Base-by-base conservation (phyloP, 2,888 invertebrate genomes). In the Sminthurinus aureus region DNA sequence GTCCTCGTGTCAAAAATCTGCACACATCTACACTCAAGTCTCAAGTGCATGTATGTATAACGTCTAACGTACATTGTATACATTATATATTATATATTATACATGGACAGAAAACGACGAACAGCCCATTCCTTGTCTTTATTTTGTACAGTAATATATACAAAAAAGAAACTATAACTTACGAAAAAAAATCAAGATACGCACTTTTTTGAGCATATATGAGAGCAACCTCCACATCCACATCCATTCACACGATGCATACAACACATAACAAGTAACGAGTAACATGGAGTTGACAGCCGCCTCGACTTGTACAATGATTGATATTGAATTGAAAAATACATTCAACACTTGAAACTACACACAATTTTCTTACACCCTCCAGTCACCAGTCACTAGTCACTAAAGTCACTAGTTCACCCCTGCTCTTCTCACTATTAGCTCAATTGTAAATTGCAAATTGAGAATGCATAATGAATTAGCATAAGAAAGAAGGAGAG, bases 1-100 rank as follows among this genome's bases (percentile, higher is more conserved):
- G 58, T 66, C 22, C 52, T 64, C 78, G 24, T 13, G 64, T 75
- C 51, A 75, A 75, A 51, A 74, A 74, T 26, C 38, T 8, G 24
- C 38, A 74, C 51, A 38, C 73, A 73, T 26, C 24, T 13, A 24
- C 18, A 38, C 1, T 38, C n/a, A n/a, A n/a, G n/a, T n/a, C n/a
- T n/a, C n/a, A 38, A 4, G 38, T 38, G 6, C 6, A 38, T 38
- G 38, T 6, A 38, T 38, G 38, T 38, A 38, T 38, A 38, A 38
- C 38, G 6, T 38, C 38, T 38, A 1, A 38, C 38, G 38, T 38
- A 38, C 38, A 38, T 4, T 4, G 38, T 38, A 38, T 38, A 38
- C 38, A 38, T 4, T 6, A 38, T 38, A 38, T 38, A 38, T n/a
- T n/a, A n/a, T n/a, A n/a, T 52, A 13, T 13, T 52, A 52, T 52